Conservation (phyloP, 2,888 invertebrate genomes). For the Drosophila yooni region DNA sequence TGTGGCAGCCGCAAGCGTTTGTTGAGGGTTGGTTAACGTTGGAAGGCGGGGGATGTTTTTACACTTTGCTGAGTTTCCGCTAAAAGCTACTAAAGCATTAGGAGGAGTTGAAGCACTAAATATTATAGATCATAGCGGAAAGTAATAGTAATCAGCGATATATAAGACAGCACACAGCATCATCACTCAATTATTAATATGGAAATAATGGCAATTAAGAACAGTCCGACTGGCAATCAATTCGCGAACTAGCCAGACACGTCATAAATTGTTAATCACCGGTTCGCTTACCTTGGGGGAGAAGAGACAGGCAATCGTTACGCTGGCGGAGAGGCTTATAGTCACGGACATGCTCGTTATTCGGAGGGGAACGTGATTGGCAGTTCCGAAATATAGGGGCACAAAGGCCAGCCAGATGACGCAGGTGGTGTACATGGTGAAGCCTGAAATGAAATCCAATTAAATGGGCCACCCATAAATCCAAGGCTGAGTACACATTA, state of each 20-base stretch:
- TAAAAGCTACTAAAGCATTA: slow-evolving; percentile 30
- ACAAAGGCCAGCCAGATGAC: slow-evolving; percentile 99
- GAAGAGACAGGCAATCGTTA: slow-evolving; percentile 96
- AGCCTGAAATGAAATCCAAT: slow-evolving; percentile 87
- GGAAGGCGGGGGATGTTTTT: too few relatives aligned
- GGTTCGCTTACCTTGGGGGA: slow-evolving; percentile 93
- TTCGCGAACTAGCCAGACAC: slow-evolving; percentile 12
- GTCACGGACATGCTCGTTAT: slow-evolving; percentile 98
- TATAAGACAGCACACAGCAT: slow-evolving; percentile 8
- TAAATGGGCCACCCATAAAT: slow-evolving; percentile 9
- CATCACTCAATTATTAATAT: slow-evolving; percentile 54
- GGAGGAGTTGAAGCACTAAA: background rate
- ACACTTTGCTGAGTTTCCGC: slow-evolving; percentile 7
- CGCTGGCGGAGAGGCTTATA: slow-evolving; percentile 96
- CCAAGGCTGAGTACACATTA: background rate
- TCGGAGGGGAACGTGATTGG: slow-evolving; percentile 94
- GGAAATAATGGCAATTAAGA: slow-evolving; percentile 34
- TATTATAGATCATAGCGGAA: slow-evolving; percentile 13
- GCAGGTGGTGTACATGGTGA: slow-evolving; percentile 99
- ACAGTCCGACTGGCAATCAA: slow-evolving; percentile 17
- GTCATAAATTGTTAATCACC: slow-evolving; percentile 32
- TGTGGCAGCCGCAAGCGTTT: background rate
- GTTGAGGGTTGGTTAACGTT: too few relatives aligned
- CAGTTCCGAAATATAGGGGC: slow-evolving; percentile 98
- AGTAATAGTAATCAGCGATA: slow-evolving; percentile 18